phyloP scores from a whole-genome alignment of 2,113 vertebrate genomes.

The Pteruthius melanotis region DNA sequence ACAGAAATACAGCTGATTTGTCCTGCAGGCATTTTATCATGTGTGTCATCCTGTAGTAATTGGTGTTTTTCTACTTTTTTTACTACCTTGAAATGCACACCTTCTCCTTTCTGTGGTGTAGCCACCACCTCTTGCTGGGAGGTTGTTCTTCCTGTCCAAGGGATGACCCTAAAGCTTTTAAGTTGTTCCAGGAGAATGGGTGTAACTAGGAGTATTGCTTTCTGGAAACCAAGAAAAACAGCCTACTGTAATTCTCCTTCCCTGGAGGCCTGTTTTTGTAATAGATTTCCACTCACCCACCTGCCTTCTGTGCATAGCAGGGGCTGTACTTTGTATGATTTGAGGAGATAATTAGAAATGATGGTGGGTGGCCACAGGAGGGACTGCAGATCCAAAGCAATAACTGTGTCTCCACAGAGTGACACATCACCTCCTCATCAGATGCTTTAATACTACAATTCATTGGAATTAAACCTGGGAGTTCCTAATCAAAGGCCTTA shows the following conservation, averaged over 20 bases:
- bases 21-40: not conserved
- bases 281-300: slow-evolving; percentile 49
- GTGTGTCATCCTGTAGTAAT: not conserved
- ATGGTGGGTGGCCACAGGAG: slow-evolving; percentile 32
- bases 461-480: not conserved
- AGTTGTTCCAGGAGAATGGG: not conserved
- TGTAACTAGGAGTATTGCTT: not conserved
- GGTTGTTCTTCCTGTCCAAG: not conserved
- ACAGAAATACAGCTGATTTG: not conserved
- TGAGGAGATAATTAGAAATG: slow-evolving; percentile 45
- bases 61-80: not conserved
- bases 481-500: not conserved
- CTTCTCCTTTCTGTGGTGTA: not conserved
- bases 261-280: slow-evolving; percentile 16
- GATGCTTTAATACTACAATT: not conserved
- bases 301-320: slow-evolving; percentile 45
- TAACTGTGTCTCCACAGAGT: not conserved
- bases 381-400: not conserved
- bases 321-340: slow-evolving; percentile 5
- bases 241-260: not conserved
- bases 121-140: not conserved
- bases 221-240: not conserved
- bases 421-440: not conserved
- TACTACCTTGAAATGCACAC: not conserved
- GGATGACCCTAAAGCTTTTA: not conserved